Percentiles rank a stretch among this genome's conserved stretches.
Evolutionary conservation across 2,797 vertebrate genomes (phyloP).

Genomic region (Schizothorax lantsangensis): DNA sequence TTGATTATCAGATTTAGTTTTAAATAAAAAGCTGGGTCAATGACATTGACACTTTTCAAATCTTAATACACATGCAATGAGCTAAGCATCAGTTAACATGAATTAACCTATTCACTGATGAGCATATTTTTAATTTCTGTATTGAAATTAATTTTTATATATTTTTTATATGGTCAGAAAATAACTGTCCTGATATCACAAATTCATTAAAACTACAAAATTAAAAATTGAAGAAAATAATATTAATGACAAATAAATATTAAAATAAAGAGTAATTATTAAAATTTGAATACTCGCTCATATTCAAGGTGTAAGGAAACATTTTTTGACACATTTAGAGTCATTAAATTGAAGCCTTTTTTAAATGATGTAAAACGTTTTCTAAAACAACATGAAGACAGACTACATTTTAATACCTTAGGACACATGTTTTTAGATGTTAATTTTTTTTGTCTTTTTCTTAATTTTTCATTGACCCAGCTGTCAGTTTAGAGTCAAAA

Average conservation of each 20-base stretch:
- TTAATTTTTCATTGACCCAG: not conserved
- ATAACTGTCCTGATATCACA: not conserved
- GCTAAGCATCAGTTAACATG: not conserved
- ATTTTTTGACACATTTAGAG: not conserved
- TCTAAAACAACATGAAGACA: not conserved
- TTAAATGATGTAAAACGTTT: not conserved
- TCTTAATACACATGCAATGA: not conserved
- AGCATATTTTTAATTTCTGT: not conserved
- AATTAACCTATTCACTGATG: not conserved
- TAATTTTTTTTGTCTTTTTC: not conserved
- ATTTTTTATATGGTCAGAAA: not conserved
- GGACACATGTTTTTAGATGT: not conserved
- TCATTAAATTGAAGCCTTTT: not conserved
- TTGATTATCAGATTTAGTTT: not conserved
- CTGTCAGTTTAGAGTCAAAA: not conserved
- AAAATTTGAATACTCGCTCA: not conserved
- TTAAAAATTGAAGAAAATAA: not conserved
- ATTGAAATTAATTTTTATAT: not conserved
- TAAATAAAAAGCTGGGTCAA: not conserved
- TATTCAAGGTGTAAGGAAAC: not conserved
- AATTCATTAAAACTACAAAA: not conserved
- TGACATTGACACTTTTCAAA: not conserved
- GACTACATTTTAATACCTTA: not conserved
- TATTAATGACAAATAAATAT: not conserved
- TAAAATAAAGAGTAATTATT: not conserved